phyloP scores from a whole-genome alignment of 2,113 vertebrate species.

The Microtus pennsylvanicus region DNA sequence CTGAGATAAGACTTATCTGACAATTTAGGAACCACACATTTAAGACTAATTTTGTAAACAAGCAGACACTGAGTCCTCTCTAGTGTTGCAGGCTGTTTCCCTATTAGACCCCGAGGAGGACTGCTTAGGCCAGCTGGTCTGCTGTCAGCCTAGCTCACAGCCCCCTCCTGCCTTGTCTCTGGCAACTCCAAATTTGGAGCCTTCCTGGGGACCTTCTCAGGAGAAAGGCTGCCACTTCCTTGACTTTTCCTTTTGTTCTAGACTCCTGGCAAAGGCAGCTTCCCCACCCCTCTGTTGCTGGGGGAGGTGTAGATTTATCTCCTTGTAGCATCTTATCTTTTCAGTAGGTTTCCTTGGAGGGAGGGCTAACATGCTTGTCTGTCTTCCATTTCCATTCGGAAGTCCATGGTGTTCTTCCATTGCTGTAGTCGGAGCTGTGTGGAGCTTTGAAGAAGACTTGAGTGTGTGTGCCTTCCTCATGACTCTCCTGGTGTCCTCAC shows the following conservation, averaged over 20 bases:
- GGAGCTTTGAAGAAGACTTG: too few relatives aligned
- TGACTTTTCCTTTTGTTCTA: background rate
- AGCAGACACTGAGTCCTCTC: background rate
- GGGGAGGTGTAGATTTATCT: too few relatives aligned
- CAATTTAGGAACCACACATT: background rate
- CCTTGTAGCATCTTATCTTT: too few relatives aligned
- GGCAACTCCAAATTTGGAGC: background rate
- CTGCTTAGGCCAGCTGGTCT: background rate
- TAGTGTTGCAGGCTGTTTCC: background rate
- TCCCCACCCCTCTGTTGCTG: too few relatives aligned
- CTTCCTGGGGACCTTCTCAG: background rate
- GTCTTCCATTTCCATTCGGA: too few relatives aligned
- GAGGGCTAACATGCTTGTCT: too few relatives aligned
- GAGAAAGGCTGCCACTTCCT: background rate
- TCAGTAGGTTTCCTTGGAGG: too few relatives aligned
- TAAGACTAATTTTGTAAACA: slow-evolving; percentile 2
- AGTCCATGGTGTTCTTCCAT: too few relatives aligned
- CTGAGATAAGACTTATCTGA: background rate
- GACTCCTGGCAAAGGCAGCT: too few relatives aligned
- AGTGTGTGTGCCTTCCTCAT: too few relatives aligned
- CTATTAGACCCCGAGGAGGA: background rate
- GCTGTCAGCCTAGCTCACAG: background rate
- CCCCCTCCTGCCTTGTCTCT: background rate
- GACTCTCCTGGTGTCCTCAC: too few relatives aligned
- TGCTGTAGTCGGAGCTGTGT: too few relatives aligned